Evolutionary conservation across 2,797 vertebrate species (phyloP).

Genomic region (Thaleichthys pacificus): DNA sequence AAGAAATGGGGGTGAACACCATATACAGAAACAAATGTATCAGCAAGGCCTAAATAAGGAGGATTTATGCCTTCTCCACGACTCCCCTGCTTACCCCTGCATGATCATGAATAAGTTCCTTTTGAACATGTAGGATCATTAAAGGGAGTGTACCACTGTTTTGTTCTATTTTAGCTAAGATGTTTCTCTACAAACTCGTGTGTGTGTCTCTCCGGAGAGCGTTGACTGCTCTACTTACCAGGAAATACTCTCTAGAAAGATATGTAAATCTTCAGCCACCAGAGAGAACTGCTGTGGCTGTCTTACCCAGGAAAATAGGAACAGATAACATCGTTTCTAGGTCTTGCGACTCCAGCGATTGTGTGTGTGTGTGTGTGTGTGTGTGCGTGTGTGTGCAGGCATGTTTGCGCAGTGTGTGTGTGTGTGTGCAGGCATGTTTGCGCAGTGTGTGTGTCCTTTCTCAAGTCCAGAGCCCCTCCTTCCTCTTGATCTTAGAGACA

Average conservation of each 20-base stretch:
- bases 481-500: slow-evolving; percentile 28
- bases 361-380: background rate
- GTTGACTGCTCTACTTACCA: slow-evolving; percentile 77
- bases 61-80: slow-evolving; percentile 13
- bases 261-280: slow-evolving; percentile 66
- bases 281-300: slow-evolving; percentile 28
- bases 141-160: slow-evolving; percentile 75
- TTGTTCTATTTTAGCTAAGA: slow-evolving; percentile 76
- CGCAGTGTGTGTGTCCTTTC: background rate
- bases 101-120: slow-evolving; percentile 67
- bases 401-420: background rate
- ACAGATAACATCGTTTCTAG: background rate
- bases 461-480: background rate
- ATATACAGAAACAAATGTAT: background rate
- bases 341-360: background rate
- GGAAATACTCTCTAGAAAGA: slow-evolving; percentile 78
- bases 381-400: background rate
- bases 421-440: background rate
- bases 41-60: slow-evolving; percentile 47
- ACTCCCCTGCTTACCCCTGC: slow-evolving; percentile 71
- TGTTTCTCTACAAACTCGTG: slow-evolving; percentile 68
- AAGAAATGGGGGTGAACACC: slow-evolving; percentile 28
- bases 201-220: slow-evolving; percentile 72
- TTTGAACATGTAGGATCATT: slow-evolving; percentile 79
- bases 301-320: slow-evolving; percentile 1